Base-by-base conservation (phyloP, 2,888 invertebrate genomes). In the Sylvicola cinctus region DNA sequence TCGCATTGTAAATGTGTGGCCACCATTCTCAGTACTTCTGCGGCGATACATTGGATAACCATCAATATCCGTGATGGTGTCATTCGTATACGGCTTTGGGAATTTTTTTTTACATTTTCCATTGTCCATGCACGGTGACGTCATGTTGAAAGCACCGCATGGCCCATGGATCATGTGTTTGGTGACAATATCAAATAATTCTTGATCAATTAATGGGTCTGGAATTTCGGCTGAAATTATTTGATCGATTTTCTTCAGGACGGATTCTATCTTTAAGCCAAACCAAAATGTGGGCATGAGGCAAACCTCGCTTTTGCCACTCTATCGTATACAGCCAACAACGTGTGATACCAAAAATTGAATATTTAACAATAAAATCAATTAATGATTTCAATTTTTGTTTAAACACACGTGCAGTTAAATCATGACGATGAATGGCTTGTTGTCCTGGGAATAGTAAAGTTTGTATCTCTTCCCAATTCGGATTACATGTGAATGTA, bases 241-340 rank as follows among this genome's bases (percentile, higher is more conserved):
- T 16, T 36, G 17, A 47, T 49, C 47, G n/a, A 20, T 20, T 20
- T 4, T 20, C 20, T 26, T 49, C 37, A n/a, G 49, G 42, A 4
- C 31, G 28, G 7, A 50, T 45, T 42, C 45, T 48, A 2, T 47
- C 40, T 10, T 39, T 30, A 11, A 50, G 42, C 53, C 51, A 53
- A 42, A 48, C 23, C 17, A 53, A 33, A 40, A 48, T 45, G 34
- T 47, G 48, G 14, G 44, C 48, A 38, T 50, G 47, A 3, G 49
- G 50, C 31, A 53, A 39, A 15, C 50, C 49, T 29, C 48, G 36
- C 35, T 52, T 54, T 36, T 53, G 51, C 46, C 46, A 46, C 33
- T 49, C 45, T 16, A 45, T 33, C 7, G 44, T 41, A 39, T 43
- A 45, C 44, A 43, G 37, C 41, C 42, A 47, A 27, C 46, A 48